Conservation (phyloP, 1,140 invertebrate genomes). For the Microplitis demolitor region DNA sequence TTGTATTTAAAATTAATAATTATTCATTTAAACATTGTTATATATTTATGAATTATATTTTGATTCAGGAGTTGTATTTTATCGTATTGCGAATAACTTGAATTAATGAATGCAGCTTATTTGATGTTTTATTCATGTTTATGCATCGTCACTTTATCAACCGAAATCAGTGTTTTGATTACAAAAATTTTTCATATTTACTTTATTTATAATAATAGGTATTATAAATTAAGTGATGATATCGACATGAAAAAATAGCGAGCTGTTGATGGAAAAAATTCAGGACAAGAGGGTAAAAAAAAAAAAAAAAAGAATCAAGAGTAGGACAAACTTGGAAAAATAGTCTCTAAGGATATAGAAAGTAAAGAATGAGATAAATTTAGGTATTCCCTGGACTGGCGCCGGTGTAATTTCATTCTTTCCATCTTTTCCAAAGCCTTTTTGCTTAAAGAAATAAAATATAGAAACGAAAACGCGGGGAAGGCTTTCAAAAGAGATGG, state of each 20-base stretch:
- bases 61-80: not conserved
- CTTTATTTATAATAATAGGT: too few relatives aligned
- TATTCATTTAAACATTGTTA: too few relatives aligned
- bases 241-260: not conserved
- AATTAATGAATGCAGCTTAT: not conserved
- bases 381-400: slow-evolving; percentile 6
- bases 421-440: slow-evolving; percentile 10
- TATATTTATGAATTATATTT: too few relatives aligned
- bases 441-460: not conserved
- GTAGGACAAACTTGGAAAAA: not conserved
- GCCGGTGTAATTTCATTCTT: slow-evolving; percentile 15
- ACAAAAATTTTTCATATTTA: too few relatives aligned
- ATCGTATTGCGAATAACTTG: not conserved
- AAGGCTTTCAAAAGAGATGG: not conserved
- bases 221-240: too few relatives aligned
- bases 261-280: too few relatives aligned
- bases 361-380: slow-evolving; percentile 9
- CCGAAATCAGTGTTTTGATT: slow-evolving; percentile 5
- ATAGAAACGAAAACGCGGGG: not conserved
- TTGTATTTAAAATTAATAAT: too few relatives aligned
- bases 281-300: not conserved
- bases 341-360: not conserved
- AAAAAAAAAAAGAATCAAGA: not conserved
- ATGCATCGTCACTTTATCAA: not conserved
- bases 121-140: slow-evolving; percentile 11